These are phyloP conservation scores for Drosophila neotestacea DNA, from an alignment of 2,888 invertebrate genomes.

Conservation along the genomic window DNA sequence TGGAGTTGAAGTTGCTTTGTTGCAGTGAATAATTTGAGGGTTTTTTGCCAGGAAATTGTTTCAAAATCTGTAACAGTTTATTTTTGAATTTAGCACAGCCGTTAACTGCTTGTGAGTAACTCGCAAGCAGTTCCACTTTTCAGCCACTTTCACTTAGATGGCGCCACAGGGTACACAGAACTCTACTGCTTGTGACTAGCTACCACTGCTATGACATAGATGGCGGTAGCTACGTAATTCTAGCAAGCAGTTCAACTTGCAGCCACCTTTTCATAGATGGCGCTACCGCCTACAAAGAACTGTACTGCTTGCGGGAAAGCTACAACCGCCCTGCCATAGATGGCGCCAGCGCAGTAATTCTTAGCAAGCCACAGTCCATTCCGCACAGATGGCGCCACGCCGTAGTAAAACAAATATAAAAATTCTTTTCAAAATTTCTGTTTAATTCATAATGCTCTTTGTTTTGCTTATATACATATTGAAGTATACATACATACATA, in stretches of 20 bases:
- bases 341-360: constrained; percentile 1
- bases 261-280: neutral
- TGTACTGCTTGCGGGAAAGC: neutral
- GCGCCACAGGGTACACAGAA: neutral
- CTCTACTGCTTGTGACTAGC: neutral
- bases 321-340: neutral
- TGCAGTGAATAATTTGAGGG: neutral
- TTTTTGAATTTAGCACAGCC: neutral
- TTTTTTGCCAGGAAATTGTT: constrained; percentile 1
- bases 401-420: neutral
- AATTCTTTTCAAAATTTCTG: constrained; percentile 69
- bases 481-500: constrained; percentile 28
- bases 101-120: constrained; percentile 36
- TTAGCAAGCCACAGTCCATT: neutral
- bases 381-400: constrained; percentile 36
- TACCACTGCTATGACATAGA: neutral
- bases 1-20: too few relatives aligned
- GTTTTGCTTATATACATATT: constrained; percentile 66
- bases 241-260: neutral
- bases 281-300: neutral
- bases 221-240: neutral
- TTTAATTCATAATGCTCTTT: constrained; percentile 73
- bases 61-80: constrained; percentile 2
- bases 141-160: neutral
- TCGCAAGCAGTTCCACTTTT: neutral